These are phyloP conservation scores for Anthonomus grandis DNA, from an alignment of 1,140 invertebrate genomes.

Conservation along the genomic window DNA sequence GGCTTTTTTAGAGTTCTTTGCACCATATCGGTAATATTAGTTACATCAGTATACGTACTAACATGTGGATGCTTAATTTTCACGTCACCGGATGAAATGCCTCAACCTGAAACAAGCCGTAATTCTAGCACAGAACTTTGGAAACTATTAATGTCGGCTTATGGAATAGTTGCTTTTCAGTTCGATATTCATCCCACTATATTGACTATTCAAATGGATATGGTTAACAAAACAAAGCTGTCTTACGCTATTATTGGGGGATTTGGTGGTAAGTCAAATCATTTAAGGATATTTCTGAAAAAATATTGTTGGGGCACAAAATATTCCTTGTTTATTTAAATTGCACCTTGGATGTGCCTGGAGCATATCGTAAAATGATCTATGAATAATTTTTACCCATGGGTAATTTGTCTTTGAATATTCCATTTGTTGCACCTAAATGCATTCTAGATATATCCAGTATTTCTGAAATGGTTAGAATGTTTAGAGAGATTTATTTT, in stretches of 20 bases:
- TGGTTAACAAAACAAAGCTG: constrained; percentile 65
- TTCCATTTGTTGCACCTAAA: constrained; percentile 2
- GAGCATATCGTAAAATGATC: no score
- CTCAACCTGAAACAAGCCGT: neutral
- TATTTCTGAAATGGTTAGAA: no score
- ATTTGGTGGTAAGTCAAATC: constrained; percentile 57
- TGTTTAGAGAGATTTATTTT: no score
- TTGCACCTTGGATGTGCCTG: neutral
- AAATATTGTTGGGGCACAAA: no score
- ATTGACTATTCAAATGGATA: constrained; percentile 75
- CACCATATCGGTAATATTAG: constrained; percentile 56
- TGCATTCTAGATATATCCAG: no score
- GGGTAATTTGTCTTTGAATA: constrained; percentile 2
- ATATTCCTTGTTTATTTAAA: constrained; percentile 7
- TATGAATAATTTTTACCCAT: no score
- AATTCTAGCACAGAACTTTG: constrained; percentile 33
- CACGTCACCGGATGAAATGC: constrained; percentile 22
- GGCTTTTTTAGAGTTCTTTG: constrained; percentile 55
- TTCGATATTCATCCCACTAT: constrained; percentile 78
- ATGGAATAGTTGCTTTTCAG: constrained; percentile 66
- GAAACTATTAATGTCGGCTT: constrained; percentile 56
- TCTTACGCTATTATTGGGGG: constrained; percentile 61
- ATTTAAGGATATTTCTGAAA: no score
- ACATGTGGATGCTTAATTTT: constrained; percentile 55
- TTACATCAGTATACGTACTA: constrained; percentile 55